These are phyloP conservation scores for Morone chrysops DNA, from an alignment of 2,113 vertebrate species.

Conservation along the genomic window DNA sequence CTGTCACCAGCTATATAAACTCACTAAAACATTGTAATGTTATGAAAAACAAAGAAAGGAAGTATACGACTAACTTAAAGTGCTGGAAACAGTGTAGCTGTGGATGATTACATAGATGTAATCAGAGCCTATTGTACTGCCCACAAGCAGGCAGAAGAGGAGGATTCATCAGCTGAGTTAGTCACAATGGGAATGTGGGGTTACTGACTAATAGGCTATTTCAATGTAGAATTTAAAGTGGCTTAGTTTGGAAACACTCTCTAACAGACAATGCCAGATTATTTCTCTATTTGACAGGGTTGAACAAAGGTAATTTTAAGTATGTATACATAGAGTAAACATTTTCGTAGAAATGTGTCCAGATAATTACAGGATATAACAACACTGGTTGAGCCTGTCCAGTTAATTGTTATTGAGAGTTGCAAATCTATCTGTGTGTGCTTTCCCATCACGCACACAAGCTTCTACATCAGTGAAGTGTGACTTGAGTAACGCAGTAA, in stretches of 20 bases:
- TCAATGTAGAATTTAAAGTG: conserved; percentile 40
- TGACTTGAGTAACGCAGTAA: background rate
- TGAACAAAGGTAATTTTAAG: background rate
- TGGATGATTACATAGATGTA: conserved; percentile 46
- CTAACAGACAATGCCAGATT: background rate
- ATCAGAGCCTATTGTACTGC: conserved; percentile 65
- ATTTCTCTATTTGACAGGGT: background rate
- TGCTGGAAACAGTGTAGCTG: conserved; percentile 22
- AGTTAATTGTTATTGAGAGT: background rate
- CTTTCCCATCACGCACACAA: background rate
- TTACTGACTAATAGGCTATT: conserved; percentile 48
- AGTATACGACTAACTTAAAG: conserved; percentile 25
- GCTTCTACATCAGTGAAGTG: background rate
- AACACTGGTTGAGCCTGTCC: background rate
- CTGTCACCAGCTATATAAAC: background rate
- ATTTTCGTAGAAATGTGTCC: background rate
- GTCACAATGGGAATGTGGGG: conserved; percentile 49
- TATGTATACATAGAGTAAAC: background rate
- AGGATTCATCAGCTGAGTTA: conserved; percentile 60
- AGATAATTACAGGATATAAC: background rate
- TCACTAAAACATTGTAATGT: conserved; percentile 4
- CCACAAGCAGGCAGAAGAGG: conserved; percentile 55
- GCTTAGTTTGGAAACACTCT: conserved; percentile 28
- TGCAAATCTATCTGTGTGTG: background rate
- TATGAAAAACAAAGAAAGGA: conserved; percentile 30